These are phyloP conservation scores for Dryadula phaetusa DNA, from an alignment of 2,888 invertebrate species.

Conservation along the genomic window DNA sequence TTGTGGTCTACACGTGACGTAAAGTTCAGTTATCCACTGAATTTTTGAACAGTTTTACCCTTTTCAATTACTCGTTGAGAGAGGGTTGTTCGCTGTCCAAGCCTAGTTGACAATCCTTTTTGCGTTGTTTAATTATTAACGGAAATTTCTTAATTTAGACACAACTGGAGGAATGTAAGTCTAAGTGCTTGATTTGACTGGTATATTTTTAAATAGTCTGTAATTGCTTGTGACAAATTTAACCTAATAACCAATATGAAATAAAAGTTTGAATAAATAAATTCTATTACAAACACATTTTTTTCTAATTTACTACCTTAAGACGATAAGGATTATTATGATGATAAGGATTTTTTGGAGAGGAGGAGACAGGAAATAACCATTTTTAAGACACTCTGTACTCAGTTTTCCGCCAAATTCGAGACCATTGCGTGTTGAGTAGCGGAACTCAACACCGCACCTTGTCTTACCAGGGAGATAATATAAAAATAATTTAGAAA, in stretches of 20 bases:
- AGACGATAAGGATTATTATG: no score
- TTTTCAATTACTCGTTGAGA: conserved; percentile 82
- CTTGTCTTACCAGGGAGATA: no score
- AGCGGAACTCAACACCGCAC: no score
- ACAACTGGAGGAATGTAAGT: conserved; percentile 64
- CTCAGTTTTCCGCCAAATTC: no score
- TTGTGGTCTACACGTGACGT: conserved; percentile 55
- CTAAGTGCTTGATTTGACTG: conserved; percentile 33
- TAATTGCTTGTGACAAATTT: not conserved
- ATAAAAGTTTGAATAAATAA: no score
- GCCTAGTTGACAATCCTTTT: conserved; percentile 82
- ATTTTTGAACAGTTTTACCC: conserved; percentile 79
- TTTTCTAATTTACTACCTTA: not conserved
- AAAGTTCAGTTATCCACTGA: conserved; percentile 72
- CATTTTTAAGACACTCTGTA: no score
- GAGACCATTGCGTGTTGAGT: no score
- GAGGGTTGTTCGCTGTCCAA: conserved; percentile 78
- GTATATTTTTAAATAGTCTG: conserved; percentile 48
- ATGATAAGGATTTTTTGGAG: no score
- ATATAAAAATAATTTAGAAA: no score
- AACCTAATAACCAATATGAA: not conserved
- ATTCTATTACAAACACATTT: no score
- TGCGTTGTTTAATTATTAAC: conserved; percentile 79
- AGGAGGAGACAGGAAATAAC: no score
- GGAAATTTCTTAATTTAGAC: conserved; percentile 81